These are phyloP conservation scores for Protaetia brevitarsis DNA, from an alignment of 1,140 invertebrate species.

Conservation along the genomic window DNA sequence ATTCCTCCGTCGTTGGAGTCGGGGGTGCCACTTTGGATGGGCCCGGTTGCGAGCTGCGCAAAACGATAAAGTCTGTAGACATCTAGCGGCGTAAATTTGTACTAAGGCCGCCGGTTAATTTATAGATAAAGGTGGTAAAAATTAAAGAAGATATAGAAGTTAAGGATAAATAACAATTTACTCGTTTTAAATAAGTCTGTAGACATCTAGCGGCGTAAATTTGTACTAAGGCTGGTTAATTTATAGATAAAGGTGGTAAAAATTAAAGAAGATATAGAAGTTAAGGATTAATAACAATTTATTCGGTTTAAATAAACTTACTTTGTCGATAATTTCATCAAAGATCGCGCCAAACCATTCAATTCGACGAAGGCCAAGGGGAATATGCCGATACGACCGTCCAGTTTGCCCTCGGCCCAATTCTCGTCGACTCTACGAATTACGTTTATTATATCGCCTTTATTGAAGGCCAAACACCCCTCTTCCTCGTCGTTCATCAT, in stretches of 20 bases:
- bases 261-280: no score
- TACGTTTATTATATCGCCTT: slow-evolving; percentile 87
- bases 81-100: no score
- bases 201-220: no score
- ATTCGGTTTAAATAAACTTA: no score
- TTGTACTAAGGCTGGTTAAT: no score
- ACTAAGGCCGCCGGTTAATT: no score
- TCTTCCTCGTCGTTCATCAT: slow-evolving; percentile 89
- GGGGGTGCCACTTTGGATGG: slow-evolving; percentile 62
- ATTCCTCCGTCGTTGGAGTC: slow-evolving; percentile 61
- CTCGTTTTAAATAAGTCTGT: no score
- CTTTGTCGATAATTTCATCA: slow-evolving; percentile 71
- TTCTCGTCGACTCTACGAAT: slow-evolving; percentile 90
- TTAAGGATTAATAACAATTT: no score
- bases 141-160: no score
- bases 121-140: no score
- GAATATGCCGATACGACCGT: slow-evolving; percentile 89
- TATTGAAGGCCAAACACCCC: slow-evolving; percentile 87
- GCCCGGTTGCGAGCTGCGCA: slow-evolving; percentile 56
- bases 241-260: no score
- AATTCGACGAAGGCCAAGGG: slow-evolving; percentile 90
- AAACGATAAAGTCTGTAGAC: slow-evolving; percentile 14
- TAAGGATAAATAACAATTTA: no score
- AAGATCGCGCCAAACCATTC: slow-evolving; percentile 74
- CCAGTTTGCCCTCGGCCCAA: slow-evolving; percentile 89